Percentiles rank a stretch among this genome's conserved stretches.
These are phyloP conservation scores for Platysteira castanea DNA, from an alignment of 2,113 vertebrate species.

Conservation along the genomic window DNA sequence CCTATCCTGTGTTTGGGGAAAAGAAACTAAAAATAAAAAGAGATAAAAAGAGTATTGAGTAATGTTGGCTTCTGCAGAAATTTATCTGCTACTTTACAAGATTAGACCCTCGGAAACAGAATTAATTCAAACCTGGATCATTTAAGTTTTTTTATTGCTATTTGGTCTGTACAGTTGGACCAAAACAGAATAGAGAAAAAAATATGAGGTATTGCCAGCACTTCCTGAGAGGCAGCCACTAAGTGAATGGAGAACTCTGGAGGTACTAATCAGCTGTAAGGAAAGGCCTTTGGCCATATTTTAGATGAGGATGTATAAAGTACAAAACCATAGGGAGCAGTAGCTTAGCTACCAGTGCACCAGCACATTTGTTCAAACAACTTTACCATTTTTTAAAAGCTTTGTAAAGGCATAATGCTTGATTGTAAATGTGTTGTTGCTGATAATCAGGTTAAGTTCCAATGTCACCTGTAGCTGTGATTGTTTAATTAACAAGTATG, in stretches of 20 bases:
- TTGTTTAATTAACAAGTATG: neutral
- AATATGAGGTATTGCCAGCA: neutral
- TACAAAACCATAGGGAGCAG: neutral
- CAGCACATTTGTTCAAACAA: neutral
- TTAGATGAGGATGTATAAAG: neutral
- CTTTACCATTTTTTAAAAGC: neutral
- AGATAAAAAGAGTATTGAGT: neutral
- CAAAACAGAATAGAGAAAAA: neutral
- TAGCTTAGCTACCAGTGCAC: neutral
- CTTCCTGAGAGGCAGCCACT: neutral
- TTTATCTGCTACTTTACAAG: neutral
- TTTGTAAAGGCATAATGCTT: neutral
- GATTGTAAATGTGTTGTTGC: neutral
- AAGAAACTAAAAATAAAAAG: neutral
- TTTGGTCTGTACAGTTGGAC: neutral
- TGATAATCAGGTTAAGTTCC: neutral
- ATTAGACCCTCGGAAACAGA: neutral
- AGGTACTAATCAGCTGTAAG: neutral
- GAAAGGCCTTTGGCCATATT: neutral
- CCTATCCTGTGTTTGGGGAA: neutral
- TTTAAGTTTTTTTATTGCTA: neutral
- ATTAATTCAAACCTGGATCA: neutral
- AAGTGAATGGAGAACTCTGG: neutral
- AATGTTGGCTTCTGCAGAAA: neutral
- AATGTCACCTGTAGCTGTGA: neutral